Evolutionary conservation across 2,113 vertebrate genomes (phyloP).

Genomic region (Colius striatus): DNA sequence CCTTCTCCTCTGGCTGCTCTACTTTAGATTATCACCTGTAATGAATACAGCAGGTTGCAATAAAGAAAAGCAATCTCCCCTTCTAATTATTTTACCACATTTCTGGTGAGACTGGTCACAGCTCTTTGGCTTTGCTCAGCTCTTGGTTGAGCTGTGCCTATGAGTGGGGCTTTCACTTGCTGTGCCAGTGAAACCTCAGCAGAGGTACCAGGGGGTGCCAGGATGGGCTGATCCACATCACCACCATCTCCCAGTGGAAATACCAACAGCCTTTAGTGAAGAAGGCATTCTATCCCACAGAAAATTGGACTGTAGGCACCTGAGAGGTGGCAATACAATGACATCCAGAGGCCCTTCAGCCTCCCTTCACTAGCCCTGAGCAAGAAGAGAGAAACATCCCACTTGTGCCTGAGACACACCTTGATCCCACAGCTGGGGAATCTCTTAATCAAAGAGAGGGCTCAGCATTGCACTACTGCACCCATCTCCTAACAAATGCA

Average conservation of each 20-base stretch:
- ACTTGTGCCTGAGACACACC: not conserved
- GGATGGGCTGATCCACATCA: not conserved
- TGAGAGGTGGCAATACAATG: not conserved
- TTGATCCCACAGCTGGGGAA: not conserved
- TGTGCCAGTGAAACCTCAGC: accelerated
- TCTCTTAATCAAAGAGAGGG: not conserved
- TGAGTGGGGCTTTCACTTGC: not conserved
- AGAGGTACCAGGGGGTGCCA: not conserved
- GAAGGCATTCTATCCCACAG: not conserved
- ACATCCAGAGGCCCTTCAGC: not conserved
- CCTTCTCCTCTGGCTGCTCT: not conserved
- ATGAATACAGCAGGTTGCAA: not conserved
- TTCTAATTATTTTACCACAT: not conserved
- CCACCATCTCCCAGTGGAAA: not conserved
- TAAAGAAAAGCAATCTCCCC: not conserved
- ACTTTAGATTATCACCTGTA: not conserved
- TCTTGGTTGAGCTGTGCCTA: not conserved
- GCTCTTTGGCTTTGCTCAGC: not conserved
- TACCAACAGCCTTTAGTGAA: not conserved
- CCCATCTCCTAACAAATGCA: not conserved
- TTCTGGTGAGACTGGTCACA: not conserved
- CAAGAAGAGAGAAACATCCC: not conserved
- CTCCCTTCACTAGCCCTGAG: not conserved
- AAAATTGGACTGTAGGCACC: not conserved
- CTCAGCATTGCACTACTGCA: not conserved